These are phyloP conservation scores for Agrotis clavis DNA, from an alignment of 2,888 invertebrate genomes.

Conservation along the genomic window DNA sequence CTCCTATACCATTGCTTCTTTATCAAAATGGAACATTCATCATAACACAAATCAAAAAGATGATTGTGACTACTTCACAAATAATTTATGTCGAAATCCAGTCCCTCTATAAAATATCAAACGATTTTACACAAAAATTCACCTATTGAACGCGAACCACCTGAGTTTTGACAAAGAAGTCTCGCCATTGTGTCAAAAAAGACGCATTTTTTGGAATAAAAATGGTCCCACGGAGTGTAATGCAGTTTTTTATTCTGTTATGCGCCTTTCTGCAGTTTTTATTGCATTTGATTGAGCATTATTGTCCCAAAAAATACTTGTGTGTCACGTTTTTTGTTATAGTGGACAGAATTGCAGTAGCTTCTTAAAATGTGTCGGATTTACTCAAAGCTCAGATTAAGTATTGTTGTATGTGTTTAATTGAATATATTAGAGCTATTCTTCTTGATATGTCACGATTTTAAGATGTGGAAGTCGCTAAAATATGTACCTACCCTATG, in stretches of 20 bases:
- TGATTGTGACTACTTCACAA: slow-evolving; percentile 33
- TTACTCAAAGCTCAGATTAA: slow-evolving; percentile 27
- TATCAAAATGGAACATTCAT: slow-evolving; percentile 13
- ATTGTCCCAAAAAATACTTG: slow-evolving; percentile 67
- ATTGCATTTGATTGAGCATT: slow-evolving; percentile 76
- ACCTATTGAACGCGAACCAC: slow-evolving; percentile 77
- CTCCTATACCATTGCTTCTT: neutral
- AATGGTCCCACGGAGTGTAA: slow-evolving; percentile 82
- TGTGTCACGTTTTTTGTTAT: slow-evolving; percentile 53
- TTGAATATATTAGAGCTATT: slow-evolving; percentile 20
- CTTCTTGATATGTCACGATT: neutral
- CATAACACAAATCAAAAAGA: slow-evolving; percentile 30
- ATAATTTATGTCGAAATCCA: slow-evolving; percentile 53
- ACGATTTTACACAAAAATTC: slow-evolving; percentile 63
- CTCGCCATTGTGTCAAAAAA: slow-evolving; percentile 74
- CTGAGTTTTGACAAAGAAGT: slow-evolving; percentile 81
- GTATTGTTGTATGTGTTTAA: slow-evolving; percentile 25
- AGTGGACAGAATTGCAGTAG: slow-evolving; percentile 17
- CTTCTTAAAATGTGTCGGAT: slow-evolving; percentile 16
- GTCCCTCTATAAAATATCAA: slow-evolving; percentile 46
- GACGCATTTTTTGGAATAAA: slow-evolving; percentile 75
- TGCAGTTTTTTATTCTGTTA: slow-evolving; percentile 78
- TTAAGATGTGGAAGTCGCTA: too few relatives aligned
- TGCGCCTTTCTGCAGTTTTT: slow-evolving; percentile 72
- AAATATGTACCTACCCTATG: too few relatives aligned